Conservation (phyloP, 2,797 vertebrate genomes). For the Kryptolebias ocellatus region DNA sequence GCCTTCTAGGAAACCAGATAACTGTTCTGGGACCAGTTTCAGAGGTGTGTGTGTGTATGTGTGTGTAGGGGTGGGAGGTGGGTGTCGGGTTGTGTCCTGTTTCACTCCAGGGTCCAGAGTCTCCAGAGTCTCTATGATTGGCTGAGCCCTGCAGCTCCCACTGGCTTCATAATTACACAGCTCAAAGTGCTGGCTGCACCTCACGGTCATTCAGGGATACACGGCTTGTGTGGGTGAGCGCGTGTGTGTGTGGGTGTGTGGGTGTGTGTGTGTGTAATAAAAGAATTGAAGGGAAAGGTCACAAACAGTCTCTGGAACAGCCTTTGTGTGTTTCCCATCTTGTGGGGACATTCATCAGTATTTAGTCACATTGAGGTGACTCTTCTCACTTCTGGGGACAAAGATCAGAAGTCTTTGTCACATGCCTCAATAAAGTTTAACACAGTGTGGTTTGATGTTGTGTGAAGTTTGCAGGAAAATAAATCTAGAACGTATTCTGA, state of each 20-base stretch:
- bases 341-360: slow-evolving; percentile 10
- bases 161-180: slow-evolving; percentile 29
- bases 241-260: slow-evolving; percentile 17
- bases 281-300: slow-evolving; percentile 38
- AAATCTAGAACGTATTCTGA: not conserved
- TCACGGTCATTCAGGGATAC: slow-evolving; percentile 53
- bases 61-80: not conserved
- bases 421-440: slow-evolving; percentile 14
- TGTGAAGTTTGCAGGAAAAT: not conserved
- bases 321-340: not conserved
- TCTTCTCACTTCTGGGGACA: slow-evolving; percentile 1
- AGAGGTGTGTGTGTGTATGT: not conserved
- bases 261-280: slow-evolving; percentile 13
- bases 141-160: slow-evolving; percentile 36
- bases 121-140: slow-evolving; percentile 26
- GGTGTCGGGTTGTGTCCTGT: slow-evolving; percentile 11
- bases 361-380: not conserved
- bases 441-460: not conserved
- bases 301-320: slow-evolving; percentile 23
- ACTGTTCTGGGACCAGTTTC: not conserved
- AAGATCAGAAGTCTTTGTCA: slow-evolving; percentile 10
- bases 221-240: slow-evolving; percentile 10
- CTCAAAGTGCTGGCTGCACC: slow-evolving; percentile 14
- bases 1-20: slow-evolving; percentile 33
- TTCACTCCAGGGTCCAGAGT: slow-evolving; percentile 12